Base-by-base conservation (phyloP, 2,113 vertebrate genomes). In the Sturnus vulgaris region DNA sequence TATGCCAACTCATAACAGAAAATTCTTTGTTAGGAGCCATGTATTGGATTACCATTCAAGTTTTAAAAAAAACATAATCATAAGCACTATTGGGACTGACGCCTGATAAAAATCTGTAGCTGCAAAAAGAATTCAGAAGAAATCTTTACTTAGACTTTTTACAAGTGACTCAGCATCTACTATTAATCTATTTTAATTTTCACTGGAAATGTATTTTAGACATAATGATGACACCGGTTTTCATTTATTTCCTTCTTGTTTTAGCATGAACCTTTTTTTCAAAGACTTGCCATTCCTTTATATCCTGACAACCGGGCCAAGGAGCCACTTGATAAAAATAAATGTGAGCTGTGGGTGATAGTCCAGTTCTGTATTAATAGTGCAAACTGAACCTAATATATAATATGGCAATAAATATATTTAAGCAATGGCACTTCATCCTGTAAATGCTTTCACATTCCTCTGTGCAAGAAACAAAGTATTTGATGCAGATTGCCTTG, bases 401-500 rank as follows among this genome's bases (percentile, higher is more conserved):
- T 30, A 82, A 95, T 75, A 65, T 75, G 91, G 91, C 82, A 95
- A 96, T 97, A 97, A 98, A 97, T 11, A 40, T 50, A 92, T 93
- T 93, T 68, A 94, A 75, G 39, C 52, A n/a, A 83, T 42, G 35
- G 52, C 65, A 94, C 47, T 85, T 92, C 55, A 84, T 83, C 88
- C 82, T 60, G 82, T 85, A 93, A 97, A 93, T 30, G 21, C 88
- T 83, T 90, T 94, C 86, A 72, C 52, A 21, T 83, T 53, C 73
- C 84, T 72, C 82, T 79, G 10, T 95, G 84, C 95, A 96, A 96
- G 95, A 97, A 97, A 91, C 66, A 39, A 52, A 0, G 15, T 73
- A 95, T 95, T 97, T 96, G 37, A 98, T 97, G 95, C n/a, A 97
- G 94, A 97, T 96, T 88, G 92, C 68, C 75, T 49, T 40, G 21